Evolutionary conservation across 1,140 invertebrate species (phyloP), one percentile per base, ranked within the genome.

Genomic region (Zaprionus taronus): DNA sequence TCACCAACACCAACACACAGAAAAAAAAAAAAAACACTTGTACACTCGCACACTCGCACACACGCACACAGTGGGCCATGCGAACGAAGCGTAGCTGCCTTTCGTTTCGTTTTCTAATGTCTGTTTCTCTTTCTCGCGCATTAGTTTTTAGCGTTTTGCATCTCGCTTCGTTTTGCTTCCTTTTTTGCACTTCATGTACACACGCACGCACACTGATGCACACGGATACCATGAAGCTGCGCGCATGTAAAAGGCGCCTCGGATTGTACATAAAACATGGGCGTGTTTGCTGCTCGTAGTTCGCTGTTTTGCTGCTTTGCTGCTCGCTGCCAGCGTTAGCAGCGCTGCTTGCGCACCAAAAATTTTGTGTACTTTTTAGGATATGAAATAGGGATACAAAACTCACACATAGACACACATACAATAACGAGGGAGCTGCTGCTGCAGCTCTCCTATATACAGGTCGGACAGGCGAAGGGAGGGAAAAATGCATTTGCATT

Each of bases 361-460:
- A 91, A 85, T 85, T 89, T 91, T 89, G 89, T 91, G 80, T 89
- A 85, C 89, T 91, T 91, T 91, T 91, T 91, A 91, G 89, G 89
- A 91, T 91, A 78, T 91, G 81, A 89, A 91, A 91, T 91, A 89
- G 89, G 89, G 84, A 91, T 87, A 91, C 83, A 77, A 78, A 68
- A 11, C 68, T 53, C 20, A 51, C 36, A 60, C 56, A 67, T 44
- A 62, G 47, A 70, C 67, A 60, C 26, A 72, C 38, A 70, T 49
- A 60, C 26, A 63, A 38, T 64, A 49, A 60, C 60, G 56, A 12
- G 38, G 56, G 69, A 28, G 6, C 26, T 7, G 28, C 61, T 44
- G 41, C 38, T 31, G 28, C 31, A 11, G 15, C 15, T 41, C 38
- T n/a, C 60, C 61, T 86, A 83, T 83, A 47, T 87, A 87, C 53